These are phyloP conservation scores for Microplitis mediator DNA, from an alignment of 1,140 invertebrate genomes.

Conservation along the genomic window DNA sequence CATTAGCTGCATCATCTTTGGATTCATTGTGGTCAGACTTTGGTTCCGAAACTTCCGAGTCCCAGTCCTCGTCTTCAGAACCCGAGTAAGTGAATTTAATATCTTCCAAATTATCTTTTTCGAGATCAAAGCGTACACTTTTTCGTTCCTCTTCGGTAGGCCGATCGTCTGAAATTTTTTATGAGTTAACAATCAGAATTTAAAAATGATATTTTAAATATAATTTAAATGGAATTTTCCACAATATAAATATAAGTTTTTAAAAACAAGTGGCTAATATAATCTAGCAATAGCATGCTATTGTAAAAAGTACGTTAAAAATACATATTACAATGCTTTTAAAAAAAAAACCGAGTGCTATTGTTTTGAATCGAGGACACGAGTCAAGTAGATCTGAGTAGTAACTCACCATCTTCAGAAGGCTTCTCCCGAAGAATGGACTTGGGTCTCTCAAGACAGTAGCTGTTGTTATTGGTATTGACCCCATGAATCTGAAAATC, in stretches of 20 bases:
- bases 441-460: constrained; percentile 64
- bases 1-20: constrained; percentile 8
- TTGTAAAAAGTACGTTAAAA: no score
- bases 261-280: no score
- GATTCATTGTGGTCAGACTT: constrained; percentile 28
- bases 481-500: constrained; percentile 39
- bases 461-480: constrained; percentile 33
- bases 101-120: constrained; percentile 48
- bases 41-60: constrained; percentile 49
- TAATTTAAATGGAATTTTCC: no score
- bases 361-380: neutral
- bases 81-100: constrained; percentile 58
- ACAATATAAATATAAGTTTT: no score
- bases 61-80: constrained; percentile 64
- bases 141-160: constrained; percentile 73
- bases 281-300: neutral
- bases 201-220: no score
- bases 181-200: no score
- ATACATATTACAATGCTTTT: no score
- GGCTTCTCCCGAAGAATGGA: constrained; percentile 74
- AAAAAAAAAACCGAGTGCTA: neutral
- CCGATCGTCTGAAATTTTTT: constrained; percentile 47
- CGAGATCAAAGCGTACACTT: constrained; percentile 71
- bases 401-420: constrained; percentile 60
- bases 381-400: neutral